Base-by-base conservation (phyloP, 2,888 invertebrate genomes). In the Hirtodrosophila cameraria region DNA sequence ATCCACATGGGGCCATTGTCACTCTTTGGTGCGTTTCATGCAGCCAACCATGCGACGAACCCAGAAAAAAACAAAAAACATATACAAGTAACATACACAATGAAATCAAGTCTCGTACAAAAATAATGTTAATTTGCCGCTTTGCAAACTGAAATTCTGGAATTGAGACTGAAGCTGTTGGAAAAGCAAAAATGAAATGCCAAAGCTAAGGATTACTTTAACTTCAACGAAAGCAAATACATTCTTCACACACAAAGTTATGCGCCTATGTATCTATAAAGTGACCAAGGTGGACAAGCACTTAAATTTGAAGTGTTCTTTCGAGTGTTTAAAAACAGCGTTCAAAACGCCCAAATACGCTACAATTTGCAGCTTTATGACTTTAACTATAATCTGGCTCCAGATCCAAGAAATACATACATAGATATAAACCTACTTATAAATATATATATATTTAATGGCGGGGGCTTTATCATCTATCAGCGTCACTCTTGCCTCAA, bases 11-110 rank as follows among this genome's bases (percentile, higher is more conserved):
- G 72, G 53, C 75, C 60, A 76, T 75, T 73, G 75, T 76, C 75
- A 75, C 62, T 75, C 73, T 70, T 45, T 70, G 70, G 76, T 75
- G 75, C 75, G 75, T 75, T 75, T 53, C 75, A 75, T 72, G 76
- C 76, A 75, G 55, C 76, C 61, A 76, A 73, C 58, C 75, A 76
- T 76, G 76, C 70, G 66, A 76, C 62, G 64, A 75, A 60, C 49
- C 67, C 62, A 62, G 68, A 28, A 42, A 25, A n/a, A 18, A 16
- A 15, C 27, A 27, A 16, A 20, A 45, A 8, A 50, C 60, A 57
- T 43, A 55, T 27, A 28, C 38, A 70, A 60, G 8, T 52, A 64
- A 57, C 49, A 49, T 23, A 28, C 38, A 70, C 61, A 62, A 67
- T 63, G 42, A 48, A 67, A 53, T 65, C 58, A 57, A 50, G 46